A percentile compares a stretch with the other conserved stretches of the same genome.
These are phyloP conservation scores for Hippasteria phrygiana DNA, from an alignment of 53 echinoderm and acorn worm species.

Conservation along the genomic window DNA sequence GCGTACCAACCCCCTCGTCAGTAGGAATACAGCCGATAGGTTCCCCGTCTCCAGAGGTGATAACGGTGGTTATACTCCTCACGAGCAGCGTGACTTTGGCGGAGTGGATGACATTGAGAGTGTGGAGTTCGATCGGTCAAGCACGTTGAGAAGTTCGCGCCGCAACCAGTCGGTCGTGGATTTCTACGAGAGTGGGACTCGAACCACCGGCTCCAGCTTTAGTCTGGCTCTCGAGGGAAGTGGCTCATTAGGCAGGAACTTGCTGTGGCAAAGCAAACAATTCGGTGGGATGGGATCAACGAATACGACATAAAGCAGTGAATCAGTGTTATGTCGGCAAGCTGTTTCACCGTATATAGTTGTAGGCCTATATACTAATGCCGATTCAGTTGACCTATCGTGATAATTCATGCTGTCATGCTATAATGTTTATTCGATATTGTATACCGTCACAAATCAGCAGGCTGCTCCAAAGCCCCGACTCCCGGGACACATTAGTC, in stretches of 20 bases:
- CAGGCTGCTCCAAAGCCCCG: too few species aligned
- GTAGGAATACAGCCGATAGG: not conserved
- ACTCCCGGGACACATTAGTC: too few species aligned
- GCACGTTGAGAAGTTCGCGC: conserved; percentile 59
- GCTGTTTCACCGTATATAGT: too few species aligned
- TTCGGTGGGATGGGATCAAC: conserved; percentile 10
- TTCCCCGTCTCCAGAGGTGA: conserved; percentile 1
- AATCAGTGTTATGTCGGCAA: too few species aligned
- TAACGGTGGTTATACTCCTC: conserved; percentile 4
- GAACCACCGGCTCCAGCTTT: conserved; percentile 20
- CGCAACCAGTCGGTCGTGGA: conserved; percentile 82
- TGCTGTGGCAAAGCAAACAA: conserved; percentile 48
- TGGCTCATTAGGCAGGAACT: conserved; percentile 22
- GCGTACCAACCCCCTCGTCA: conserved; percentile 49
- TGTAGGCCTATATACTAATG: too few species aligned
- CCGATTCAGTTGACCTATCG: too few species aligned
- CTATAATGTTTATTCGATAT: too few species aligned
- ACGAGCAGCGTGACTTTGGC: conserved; percentile 44
- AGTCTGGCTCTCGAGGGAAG: conserved; percentile 25
- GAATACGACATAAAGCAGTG: too few species aligned
- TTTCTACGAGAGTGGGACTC: conserved; percentile 81
- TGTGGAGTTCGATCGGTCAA: conserved; percentile 19
- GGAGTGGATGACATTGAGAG: conserved; percentile 21
- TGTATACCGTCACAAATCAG: too few species aligned
- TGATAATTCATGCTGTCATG: too few species aligned